Conservation (phyloP, 2,797 vertebrate species). For the Ctenochaetus hawaiiensis region DNA sequence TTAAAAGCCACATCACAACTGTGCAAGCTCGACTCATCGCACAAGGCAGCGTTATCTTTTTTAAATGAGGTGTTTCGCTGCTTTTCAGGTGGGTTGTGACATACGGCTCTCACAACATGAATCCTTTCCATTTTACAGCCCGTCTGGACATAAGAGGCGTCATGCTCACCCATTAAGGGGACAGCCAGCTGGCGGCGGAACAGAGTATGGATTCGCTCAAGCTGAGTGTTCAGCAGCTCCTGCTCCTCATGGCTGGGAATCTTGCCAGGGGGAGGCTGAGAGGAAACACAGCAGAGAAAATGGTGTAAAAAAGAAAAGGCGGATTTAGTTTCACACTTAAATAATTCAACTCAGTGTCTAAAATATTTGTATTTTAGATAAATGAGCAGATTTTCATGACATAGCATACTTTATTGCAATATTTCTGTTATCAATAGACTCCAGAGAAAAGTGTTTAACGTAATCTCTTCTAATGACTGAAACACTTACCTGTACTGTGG, state of each 20-base stretch:
- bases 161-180: conserved; percentile 91
- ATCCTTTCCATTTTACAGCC: conserved; percentile 26
- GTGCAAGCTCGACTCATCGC: background rate
- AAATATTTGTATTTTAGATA: conserved; percentile 3
- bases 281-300: conserved; percentile 45
- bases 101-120: conserved; percentile 24
- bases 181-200: conserved; percentile 95
- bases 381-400: background rate
- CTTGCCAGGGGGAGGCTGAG: conserved; percentile 91
- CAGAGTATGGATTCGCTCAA: conserved; percentile 92
- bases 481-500: conserved; percentile 91
- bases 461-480: background rate
- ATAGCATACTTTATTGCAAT: conserved; percentile 7
- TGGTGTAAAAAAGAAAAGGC: conserved; percentile 24
- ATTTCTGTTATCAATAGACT: background rate
- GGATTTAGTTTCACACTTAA: conserved; percentile 2
- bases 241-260: conserved; percentile 90
- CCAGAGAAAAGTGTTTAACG: background rate
- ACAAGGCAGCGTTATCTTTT: background rate
- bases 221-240: conserved; percentile 90
- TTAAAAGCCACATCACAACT: background rate
- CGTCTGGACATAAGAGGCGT: conserved; percentile 31
- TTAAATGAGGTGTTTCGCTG: conserved; percentile 8
- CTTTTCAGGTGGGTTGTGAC: conserved; percentile 15
- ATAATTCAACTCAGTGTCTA: conserved; percentile 6